Evolutionary conservation across 2,888 invertebrate genomes (phyloP).

Genomic region (Nomada ruficornis): DNA sequence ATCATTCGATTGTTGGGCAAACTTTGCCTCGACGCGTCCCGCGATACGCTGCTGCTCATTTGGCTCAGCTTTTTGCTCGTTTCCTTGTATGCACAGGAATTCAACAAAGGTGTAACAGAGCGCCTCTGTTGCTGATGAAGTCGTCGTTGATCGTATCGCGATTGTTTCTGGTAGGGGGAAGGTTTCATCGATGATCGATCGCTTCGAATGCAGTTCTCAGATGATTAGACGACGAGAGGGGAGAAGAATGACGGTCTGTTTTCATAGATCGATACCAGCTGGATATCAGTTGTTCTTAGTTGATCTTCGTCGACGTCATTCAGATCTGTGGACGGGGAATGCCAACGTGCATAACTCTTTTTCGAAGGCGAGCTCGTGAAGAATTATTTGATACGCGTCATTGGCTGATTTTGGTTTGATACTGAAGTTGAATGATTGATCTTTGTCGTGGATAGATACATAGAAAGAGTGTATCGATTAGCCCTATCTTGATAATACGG

Average conservation of each 20-base stretch:
- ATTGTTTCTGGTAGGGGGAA: background rate
- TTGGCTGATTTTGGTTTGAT: too few species aligned
- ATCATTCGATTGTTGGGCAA: slow-evolving; percentile 48
- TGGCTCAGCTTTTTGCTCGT: slow-evolving; percentile 29
- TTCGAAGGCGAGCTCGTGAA: too few species aligned
- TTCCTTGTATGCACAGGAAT: background rate
- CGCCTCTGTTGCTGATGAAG: slow-evolving; percentile 34
- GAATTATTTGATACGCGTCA: too few species aligned
- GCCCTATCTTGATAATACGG: too few species aligned
- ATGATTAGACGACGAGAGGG: background rate
- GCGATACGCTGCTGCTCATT: slow-evolving; percentile 38
- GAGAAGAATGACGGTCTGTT: background rate
- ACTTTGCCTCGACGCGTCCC: slow-evolving; percentile 24
- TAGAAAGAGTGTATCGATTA: too few species aligned
- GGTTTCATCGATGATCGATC: slow-evolving; percentile 23
- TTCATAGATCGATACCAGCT: background rate
- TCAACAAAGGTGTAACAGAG: slow-evolving; percentile 29
- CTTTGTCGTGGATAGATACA: too few species aligned
- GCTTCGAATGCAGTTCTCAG: slow-evolving; percentile 1
- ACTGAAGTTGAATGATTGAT: too few species aligned
- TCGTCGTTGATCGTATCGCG: slow-evolving; percentile 29
- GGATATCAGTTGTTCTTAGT: too few species aligned
- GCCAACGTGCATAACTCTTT: too few species aligned
- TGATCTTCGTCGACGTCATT: too few species aligned
- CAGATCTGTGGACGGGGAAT: too few species aligned